phyloP scores from a whole-genome alignment of 2,113 vertebrate species.

The Machaerirhynchus nigripectus region DNA sequence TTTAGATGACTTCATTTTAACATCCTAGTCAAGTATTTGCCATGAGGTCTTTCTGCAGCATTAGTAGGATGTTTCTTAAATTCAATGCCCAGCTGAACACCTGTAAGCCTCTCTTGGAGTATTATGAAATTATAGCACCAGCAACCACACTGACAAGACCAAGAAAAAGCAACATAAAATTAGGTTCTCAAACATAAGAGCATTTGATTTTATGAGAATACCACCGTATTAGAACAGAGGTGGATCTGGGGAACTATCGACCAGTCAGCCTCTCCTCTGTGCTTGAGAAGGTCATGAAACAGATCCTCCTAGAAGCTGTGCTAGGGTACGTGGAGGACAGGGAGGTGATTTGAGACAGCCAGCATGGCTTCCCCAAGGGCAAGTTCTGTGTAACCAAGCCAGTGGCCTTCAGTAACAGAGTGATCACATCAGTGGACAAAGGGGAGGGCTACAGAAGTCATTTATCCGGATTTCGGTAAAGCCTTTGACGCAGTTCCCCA shows the following conservation, averaged over 20 bases:
- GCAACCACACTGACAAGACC: not conserved
- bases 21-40: not conserved
- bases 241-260: not conserved
- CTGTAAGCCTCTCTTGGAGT: not conserved
- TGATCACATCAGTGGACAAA: not conserved
- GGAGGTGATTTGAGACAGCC: not conserved
- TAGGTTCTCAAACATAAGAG: not conserved
- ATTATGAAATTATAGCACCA: not conserved
- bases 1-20: not conserved
- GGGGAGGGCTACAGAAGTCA: not conserved
- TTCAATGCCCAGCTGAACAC: not conserved
- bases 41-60: not conserved
- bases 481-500: not conserved
- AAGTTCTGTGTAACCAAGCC: not conserved
- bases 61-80: not conserved
- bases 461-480: not conserved
- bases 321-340: not conserved
- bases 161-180: not conserved
- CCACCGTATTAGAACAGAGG: not conserved
- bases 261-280: not conserved
- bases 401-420: not conserved
- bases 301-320: not conserved
- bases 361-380: not conserved
- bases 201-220: not conserved
- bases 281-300: not conserved